Evolutionary conservation across 2,113 vertebrate genomes (phyloP), one percentile per base, ranked within the genome.

Genomic region (Aythya baeri): DNA sequence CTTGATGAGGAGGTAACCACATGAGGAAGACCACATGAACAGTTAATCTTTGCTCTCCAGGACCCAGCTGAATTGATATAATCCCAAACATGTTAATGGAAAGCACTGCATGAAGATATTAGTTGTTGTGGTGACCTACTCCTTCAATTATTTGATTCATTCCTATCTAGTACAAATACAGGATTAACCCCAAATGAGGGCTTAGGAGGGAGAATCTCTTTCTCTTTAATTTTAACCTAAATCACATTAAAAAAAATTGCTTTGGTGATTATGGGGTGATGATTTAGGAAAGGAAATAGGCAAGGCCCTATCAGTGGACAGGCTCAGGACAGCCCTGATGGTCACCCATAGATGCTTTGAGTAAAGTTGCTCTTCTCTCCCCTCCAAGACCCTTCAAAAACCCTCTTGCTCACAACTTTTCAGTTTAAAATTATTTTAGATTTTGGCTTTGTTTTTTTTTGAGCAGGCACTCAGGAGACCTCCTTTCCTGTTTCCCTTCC

Each of bases 101-200:
- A 52, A 89, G 63, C 29, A 46, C 57, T 79, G 74, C 58, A 11
- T 55, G 86, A 80, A 12, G 55, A 57, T 22, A 62, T 5, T 50
- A 4, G 10, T 46, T 25, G 63, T 49, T 63, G 15, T 52, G 11
- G 1, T 38, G 46, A 65, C 80, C 43, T 72, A 58, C 73, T 66
- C 73, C 88, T 93, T 72, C 88, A 94, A 49, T 91, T 81, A 88
- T 71, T 75, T 54, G 52, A 77, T 85, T 77, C 83, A 54, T 88
- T 95, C 73, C 72, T 74, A 7, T 89, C 57, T 74, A 74, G 74
- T 36, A 58, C 52, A 95, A 93, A 58, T 72, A 81, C 83, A 83
- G 62, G 95, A 96, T 96, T 96, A 96, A 92, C 75, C 80, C 11
- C 2, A 87, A 95, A 81, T 6, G 27, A 65, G 41, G 70, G 36